Evolutionary conservation across 37 sponge, comb jelly and placozoan species (phyloP), one percentile per base, ranked within the genome.

Genomic region (Tethya wilhelma): DNA sequence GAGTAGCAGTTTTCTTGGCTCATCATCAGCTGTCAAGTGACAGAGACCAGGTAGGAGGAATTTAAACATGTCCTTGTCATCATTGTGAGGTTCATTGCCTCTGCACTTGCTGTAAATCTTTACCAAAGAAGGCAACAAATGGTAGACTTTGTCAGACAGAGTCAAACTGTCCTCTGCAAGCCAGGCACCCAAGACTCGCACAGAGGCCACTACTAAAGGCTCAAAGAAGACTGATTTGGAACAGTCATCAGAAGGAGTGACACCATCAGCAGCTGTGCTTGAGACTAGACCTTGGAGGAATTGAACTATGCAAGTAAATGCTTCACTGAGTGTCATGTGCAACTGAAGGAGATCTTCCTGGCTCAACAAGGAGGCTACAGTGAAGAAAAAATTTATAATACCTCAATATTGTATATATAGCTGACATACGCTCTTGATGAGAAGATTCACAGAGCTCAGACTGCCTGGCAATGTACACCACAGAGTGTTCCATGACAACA

Each of bases 171-270:
- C 93, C 44, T 92, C 93, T n/a, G 93, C 89, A 12, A 92, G 84
- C 93, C 93, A 92, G 12, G 89, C 93, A 30, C 93, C 93, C 31
- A 92, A 38, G 44, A 92, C 93, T 22, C 93, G 64, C 33, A 87
- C 74, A 0, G 56, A 59, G 17, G 74, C 65, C 23, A 59, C 34
- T 1, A 77, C 29, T 1, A 77, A 38, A 11, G 78, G 78, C 22
- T 28, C 11, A 32, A 30, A 28, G 56, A 32, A 25, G 45, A 44
- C 49, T 36, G 44, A 3, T 29, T 38, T 29, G 6, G 66, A 32
- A 65, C 37, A 20, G 14, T n/a, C 17, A 11, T 2, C 44, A 41
- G 44, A 19, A 4, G 26, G 2, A 25, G 43, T 36, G 14, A 5
- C 8, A 2, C 43, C 36, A 34, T 43, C 22, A 20, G n/a, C n/a